Percentiles rank a stretch among this genome's conserved stretches.
phyloP scores from a whole-genome alignment of 2,888 invertebrate genomes.

The Pachliopta kotzebuea region DNA sequence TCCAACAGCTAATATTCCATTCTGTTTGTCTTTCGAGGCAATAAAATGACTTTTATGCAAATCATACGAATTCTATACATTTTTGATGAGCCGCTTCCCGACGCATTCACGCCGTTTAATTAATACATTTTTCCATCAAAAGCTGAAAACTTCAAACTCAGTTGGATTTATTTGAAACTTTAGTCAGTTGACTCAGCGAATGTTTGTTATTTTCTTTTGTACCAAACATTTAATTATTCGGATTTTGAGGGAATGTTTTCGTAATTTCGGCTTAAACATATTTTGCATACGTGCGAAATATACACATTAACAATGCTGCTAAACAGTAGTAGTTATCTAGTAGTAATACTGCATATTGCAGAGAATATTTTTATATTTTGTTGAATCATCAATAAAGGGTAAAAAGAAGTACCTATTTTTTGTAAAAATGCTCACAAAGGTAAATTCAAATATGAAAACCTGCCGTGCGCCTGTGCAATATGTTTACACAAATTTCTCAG shows the following conservation, averaged over 20 bases:
- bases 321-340: too few species aligned
- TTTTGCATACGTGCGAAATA: neutral
- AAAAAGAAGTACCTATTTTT: neutral
- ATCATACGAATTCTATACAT: conserved; percentile 81
- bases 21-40: conserved; percentile 80
- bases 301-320: too few species aligned
- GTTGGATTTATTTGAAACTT: conserved; percentile 24
- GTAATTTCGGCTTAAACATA: neutral
- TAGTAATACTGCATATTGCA: too few species aligned
- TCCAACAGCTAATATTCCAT: conserved; percentile 76
- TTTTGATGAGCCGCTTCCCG: conserved; percentile 72
- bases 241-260: neutral
- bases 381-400: too few species aligned
- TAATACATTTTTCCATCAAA: conserved; percentile 75
- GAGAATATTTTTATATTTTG: too few species aligned
- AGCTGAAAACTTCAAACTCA: conserved; percentile 28
- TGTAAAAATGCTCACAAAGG: neutral
- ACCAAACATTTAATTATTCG: neutral
- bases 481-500: conserved; percentile 26
- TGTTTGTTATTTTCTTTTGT: neutral
- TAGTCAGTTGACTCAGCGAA: conserved; percentile 8
- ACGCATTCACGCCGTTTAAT: conserved; percentile 71
- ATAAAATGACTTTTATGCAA: conserved; percentile 81
- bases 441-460: conserved; percentile 11
- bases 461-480: conserved; percentile 12